A percentile compares a stretch with the other conserved stretches of the same genome.
Conservation (phyloP, 2,113 vertebrate species). For the Varanus salvator region DNA sequence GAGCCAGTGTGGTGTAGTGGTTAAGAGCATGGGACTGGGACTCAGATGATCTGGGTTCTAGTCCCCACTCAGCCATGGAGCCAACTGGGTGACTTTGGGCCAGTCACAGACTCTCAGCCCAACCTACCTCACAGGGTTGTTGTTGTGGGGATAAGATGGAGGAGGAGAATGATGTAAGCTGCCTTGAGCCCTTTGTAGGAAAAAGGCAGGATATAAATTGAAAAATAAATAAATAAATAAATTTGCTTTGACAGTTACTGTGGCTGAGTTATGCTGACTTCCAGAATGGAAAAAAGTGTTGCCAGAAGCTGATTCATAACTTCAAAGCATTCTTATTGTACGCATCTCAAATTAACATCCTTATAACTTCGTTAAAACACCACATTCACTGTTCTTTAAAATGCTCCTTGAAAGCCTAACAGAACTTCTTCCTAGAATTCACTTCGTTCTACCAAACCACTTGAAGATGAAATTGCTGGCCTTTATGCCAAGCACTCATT, state of each 20-base stretch:
- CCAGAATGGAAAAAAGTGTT: not conserved
- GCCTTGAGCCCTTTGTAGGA: too few relatives aligned
- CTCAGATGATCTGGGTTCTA: too few relatives aligned
- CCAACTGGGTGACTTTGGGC: too few relatives aligned
- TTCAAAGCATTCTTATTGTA: not conserved
- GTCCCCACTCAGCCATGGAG: too few relatives aligned
- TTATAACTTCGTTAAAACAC: not conserved
- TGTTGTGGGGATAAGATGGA: too few relatives aligned
- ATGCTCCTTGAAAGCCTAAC: not conserved
- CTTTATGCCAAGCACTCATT: not conserved
- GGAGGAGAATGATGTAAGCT: too few relatives aligned
- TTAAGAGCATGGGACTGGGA: too few relatives aligned
- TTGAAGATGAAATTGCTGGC: slow-evolving; percentile 12
- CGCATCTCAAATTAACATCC: not conserved
- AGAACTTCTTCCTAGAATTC: not conserved
- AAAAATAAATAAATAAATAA: too few relatives aligned
- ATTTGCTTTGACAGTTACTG: not conserved
- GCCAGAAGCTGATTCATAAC: not conserved
- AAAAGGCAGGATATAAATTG: too few relatives aligned
- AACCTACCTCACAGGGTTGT: too few relatives aligned
- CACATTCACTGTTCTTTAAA: not conserved
- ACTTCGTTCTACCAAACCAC: not conserved
- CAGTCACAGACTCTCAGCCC: too few relatives aligned
- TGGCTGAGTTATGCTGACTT: not conserved
- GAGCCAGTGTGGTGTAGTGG: too few relatives aligned